Evolutionary conservation across 2,113 vertebrate species (phyloP).

Genomic region (Platichthys stellatus): DNA sequence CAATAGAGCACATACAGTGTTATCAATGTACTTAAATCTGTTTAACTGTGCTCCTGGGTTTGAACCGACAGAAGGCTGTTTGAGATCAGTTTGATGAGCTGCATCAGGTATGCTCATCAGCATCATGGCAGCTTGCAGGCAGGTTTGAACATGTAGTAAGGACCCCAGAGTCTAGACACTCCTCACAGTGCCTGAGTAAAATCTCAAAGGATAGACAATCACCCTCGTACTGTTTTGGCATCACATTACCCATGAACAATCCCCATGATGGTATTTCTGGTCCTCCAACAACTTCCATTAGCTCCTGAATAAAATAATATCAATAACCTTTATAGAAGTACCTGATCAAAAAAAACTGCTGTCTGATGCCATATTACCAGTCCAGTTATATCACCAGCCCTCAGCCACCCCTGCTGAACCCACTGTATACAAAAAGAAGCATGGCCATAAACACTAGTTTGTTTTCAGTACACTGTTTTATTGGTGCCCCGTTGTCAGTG

Average conservation of each 20-base stretch:
- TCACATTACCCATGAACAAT: constrained; percentile 29
- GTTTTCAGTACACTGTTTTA: background rate
- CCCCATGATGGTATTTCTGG: constrained; percentile 4
- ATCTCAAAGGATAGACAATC: constrained; percentile 18
- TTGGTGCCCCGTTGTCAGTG: background rate
- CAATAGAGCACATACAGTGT: background rate
- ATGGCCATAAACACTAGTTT: too few relatives aligned
- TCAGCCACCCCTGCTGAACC: too few relatives aligned
- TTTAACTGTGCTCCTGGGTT: background rate
- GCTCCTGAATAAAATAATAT: background rate
- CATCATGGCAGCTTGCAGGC: constrained; percentile 27
- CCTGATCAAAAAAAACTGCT: background rate
- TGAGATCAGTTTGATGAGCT: constrained; percentile 23
- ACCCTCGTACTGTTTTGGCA: constrained; percentile 1
- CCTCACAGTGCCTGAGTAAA: constrained; percentile 19
- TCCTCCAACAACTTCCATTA: background rate
- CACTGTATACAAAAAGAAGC: too few relatives aligned
- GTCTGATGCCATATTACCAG: too few relatives aligned
- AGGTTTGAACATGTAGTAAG: constrained; percentile 45
- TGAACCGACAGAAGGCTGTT: background rate
- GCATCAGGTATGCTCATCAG: constrained; percentile 13
- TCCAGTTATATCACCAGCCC: too few relatives aligned
- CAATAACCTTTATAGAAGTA: background rate
- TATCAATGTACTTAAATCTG: background rate
- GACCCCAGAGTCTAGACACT: constrained; percentile 31